Evolutionary conservation across 35 echinoderm and acorn worm species (phyloP).

Genomic region (Eucidaris tribuloides): DNA sequence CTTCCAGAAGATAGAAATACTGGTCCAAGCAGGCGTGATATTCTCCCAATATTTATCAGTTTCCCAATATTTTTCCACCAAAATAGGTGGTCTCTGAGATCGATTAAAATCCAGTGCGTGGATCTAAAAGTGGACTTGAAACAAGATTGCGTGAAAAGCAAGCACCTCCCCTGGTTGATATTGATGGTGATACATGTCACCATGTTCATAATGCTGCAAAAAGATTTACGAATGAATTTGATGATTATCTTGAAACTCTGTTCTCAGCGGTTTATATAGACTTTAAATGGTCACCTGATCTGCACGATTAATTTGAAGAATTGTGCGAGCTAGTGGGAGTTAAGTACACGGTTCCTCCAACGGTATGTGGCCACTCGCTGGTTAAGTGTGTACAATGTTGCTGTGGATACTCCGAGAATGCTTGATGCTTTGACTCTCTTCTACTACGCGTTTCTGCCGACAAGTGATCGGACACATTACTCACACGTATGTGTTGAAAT

Average conservation of each 20-base stretch:
- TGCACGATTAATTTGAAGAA: not conserved
- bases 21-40: too few relatives aligned
- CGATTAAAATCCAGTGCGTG: too few relatives aligned
- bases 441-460: slow-evolving; percentile 24
- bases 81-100: too few relatives aligned
- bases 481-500: too few relatives aligned
- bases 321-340: not conserved
- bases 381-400: not conserved
- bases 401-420: not conserved
- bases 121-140: too few relatives aligned
- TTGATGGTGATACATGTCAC: slow-evolving; percentile 64
- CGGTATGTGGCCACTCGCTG: not conserved
- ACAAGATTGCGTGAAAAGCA: too few relatives aligned
- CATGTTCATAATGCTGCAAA: slow-evolving; percentile 51
- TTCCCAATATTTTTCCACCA: too few relatives aligned
- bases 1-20: too few relatives aligned
- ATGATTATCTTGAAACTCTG: slow-evolving; percentile 6
- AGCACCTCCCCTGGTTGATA: slow-evolving; percentile 43
- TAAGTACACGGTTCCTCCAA: slow-evolving; percentile 6
- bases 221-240: slow-evolving; percentile 26
- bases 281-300: slow-evolving; percentile 18
- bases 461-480: too few relatives aligned
- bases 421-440: slow-evolving; percentile 30
- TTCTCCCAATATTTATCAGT: too few relatives aligned
- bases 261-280: slow-evolving; percentile 1